Conservation (phyloP, 2,888 invertebrate genomes). For the Athalia rosae region DNA sequence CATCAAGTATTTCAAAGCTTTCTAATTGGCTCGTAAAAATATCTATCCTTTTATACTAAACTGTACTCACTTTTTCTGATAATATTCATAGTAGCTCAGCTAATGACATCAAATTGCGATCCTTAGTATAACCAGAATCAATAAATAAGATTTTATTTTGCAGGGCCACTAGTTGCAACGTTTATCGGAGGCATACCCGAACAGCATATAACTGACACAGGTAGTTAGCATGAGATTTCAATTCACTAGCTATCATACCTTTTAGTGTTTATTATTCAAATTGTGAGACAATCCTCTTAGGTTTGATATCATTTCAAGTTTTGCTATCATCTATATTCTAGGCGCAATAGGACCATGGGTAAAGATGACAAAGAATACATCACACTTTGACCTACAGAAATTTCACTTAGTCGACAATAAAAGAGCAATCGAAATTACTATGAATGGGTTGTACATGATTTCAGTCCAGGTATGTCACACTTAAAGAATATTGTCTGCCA, state of each 20-base stretch:
- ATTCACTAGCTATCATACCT: constrained; percentile 7
- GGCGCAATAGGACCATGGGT: constrained; percentile 67
- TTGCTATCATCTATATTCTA: neutral
- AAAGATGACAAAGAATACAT: constrained; percentile 61
- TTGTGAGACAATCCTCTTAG: neutral
- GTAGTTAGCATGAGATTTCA: constrained; percentile 59
- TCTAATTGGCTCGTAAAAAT: neutral
- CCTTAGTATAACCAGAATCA: neutral
- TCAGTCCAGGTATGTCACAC: constrained; percentile 65
- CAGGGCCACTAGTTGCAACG: constrained; percentile 65
- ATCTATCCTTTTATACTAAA: neutral
- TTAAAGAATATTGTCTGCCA: neutral
- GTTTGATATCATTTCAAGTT: neutral
- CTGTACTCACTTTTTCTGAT: neutral
- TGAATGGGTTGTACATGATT: constrained; percentile 68
- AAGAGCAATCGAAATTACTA: constrained; percentile 67
- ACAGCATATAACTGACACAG: constrained; percentile 65
- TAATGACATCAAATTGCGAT: neutral
- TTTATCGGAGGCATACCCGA: constrained; percentile 67
- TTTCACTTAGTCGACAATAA: constrained; percentile 69
- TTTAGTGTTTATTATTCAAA: neutral
- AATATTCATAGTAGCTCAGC: constrained; percentile 1
- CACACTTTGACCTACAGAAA: constrained; percentile 64
- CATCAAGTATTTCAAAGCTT: neutral
- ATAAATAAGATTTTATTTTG: constrained; percentile 44